Conservation (phyloP, 2,888 invertebrate genomes). For the Conops quadrifasciatus region DNA sequence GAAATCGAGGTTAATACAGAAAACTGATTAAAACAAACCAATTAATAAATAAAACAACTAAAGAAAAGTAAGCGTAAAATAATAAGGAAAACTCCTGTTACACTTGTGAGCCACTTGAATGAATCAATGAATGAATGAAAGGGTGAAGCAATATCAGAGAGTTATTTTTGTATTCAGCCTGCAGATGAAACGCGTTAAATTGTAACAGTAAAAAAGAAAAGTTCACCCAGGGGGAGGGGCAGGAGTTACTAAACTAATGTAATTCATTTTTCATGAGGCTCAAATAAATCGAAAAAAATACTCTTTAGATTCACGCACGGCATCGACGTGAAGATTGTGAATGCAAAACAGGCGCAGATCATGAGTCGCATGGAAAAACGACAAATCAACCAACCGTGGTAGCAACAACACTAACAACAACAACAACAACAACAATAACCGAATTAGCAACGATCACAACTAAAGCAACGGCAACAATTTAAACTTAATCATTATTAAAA, state of each 20-base stretch:
- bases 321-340: slow-evolving; percentile 13
- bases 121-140: too few relatives aligned
- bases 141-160: not conserved
- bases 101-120: not conserved
- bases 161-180: not conserved
- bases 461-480: not conserved
- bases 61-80: too few relatives aligned
- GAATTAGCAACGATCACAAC: slow-evolving; percentile 3
- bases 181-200: not conserved
- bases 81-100: too few relatives aligned
- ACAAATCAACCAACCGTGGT: not conserved
- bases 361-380: slow-evolving; percentile 13
- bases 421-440: not conserved
- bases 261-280: too few relatives aligned
- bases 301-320: slow-evolving; percentile 12
- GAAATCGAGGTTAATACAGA: too few relatives aligned
- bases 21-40: too few relatives aligned
- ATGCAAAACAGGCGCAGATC: slow-evolving; percentile 25
- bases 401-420: slow-evolving; percentile 1
- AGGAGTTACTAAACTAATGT: not conserved
- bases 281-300: not conserved
- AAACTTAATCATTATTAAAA: slow-evolving; percentile 22
- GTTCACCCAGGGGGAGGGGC: not conserved
- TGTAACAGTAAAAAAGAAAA: not conserved
- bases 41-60: too few relatives aligned